phyloP scores from a whole-genome alignment of 2,797 vertebrate species.

The Cygnus olor region DNA sequence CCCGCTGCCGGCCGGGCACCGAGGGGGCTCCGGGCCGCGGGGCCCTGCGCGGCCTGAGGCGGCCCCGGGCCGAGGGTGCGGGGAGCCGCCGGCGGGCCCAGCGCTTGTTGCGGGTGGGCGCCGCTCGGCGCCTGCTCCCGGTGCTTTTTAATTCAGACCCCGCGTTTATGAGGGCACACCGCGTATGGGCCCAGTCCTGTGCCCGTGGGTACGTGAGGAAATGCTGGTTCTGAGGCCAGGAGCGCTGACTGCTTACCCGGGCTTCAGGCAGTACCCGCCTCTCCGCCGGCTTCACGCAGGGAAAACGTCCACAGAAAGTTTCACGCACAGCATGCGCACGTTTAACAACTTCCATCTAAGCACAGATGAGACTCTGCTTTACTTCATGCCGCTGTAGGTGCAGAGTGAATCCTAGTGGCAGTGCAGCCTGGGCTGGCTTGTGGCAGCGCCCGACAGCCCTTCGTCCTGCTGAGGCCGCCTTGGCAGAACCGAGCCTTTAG shows the following conservation, averaged over 20 bases:
- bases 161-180: not conserved
- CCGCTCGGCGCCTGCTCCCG: not conserved
- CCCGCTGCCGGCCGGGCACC: not conserved
- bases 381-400: not conserved
- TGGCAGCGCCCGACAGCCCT: not conserved
- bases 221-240: not conserved
- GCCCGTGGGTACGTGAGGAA: not conserved
- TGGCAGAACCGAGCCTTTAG: slow-evolving; percentile 24
- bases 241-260: not conserved
- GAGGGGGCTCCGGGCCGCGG: not conserved
- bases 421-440: not conserved
- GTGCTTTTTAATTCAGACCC: not conserved
- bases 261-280: not conserved
- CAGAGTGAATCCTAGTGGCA: not conserved
- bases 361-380: not conserved
- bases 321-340: not conserved
- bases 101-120: not conserved
- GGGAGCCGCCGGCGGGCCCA: not conserved
- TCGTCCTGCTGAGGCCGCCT: not conserved
- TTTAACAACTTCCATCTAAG: not conserved
- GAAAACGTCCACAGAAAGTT: not conserved
- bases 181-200: not conserved
- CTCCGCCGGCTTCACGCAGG: not conserved
- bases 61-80: no score
- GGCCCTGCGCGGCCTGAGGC: not conserved